Percentiles rank a stretch among this genome's conserved stretches.
Evolutionary conservation across 2,113 vertebrate genomes (phyloP).

Genomic region (Coregonus clupeaformis): DNA sequence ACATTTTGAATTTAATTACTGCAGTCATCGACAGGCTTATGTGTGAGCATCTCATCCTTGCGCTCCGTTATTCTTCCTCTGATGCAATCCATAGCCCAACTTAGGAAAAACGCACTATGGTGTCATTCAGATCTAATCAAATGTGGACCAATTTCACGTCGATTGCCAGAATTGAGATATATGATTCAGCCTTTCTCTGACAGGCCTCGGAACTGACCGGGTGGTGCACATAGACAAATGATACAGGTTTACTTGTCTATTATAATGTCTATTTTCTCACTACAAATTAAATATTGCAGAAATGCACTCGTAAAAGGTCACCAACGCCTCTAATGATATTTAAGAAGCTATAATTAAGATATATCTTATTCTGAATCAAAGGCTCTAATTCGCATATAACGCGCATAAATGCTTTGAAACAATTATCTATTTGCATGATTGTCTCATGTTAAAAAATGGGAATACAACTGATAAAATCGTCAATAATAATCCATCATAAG

Average conservation of each 20-base stretch:
- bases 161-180: neutral
- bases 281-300: neutral
- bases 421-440: neutral
- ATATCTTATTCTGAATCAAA: neutral
- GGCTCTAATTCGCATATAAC: neutral
- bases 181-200: neutral
- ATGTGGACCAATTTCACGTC: neutral
- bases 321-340: neutral
- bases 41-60: neutral
- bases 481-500: too few relatives aligned
- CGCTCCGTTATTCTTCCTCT: neutral
- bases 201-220: slow-evolving; percentile 4
- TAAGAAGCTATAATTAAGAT: neutral
- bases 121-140: neutral
- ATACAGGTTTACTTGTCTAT: neutral
- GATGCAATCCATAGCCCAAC: neutral
- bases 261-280: neutral
- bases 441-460: too few relatives aligned
- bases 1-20: too few relatives aligned
- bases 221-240: neutral
- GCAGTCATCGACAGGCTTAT: neutral
- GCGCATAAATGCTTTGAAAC: neutral
- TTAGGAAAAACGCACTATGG: too few relatives aligned
- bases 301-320: neutral
- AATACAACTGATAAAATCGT: too few relatives aligned